Conservation (phyloP, 2,888 invertebrate genomes). For the Formica aserva region DNA sequence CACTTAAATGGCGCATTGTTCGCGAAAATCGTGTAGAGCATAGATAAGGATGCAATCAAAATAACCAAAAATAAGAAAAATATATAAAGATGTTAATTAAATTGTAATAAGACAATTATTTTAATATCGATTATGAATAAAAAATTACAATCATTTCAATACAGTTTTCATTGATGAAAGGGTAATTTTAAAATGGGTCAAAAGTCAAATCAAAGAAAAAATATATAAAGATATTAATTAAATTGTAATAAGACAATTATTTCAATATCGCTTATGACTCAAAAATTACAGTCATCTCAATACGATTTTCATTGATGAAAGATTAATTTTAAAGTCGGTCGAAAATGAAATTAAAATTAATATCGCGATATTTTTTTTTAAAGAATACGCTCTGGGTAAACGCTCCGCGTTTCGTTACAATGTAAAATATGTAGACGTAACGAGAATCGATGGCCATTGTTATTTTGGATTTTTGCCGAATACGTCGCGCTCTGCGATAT, state of each 20-base stretch:
- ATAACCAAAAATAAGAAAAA: neutral
- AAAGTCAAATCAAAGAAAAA: neutral
- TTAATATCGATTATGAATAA: neutral
- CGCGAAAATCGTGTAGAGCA: neutral
- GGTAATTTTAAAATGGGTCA: slow-evolving; percentile 5
- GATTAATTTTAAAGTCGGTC: slow-evolving; percentile 13
- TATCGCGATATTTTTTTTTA: neutral
- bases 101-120: no score
- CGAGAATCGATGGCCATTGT: neutral
- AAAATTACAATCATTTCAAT: neutral
- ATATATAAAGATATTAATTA: neutral
- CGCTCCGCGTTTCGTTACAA: neutral
- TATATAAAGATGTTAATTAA: neutral
- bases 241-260: neutral
- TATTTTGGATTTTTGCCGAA: neutral
- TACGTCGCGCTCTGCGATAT: neutral
- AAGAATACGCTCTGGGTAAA: neutral
- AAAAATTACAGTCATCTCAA: neutral
- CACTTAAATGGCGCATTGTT: neutral
- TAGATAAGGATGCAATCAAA: neutral
- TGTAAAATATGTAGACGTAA: slow-evolving; percentile 1
- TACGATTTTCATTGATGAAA: neutral
- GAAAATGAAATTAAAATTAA: slow-evolving; percentile 21
- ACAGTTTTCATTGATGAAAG: neutral
- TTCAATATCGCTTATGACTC: neutral